phyloP scores from a whole-genome alignment of 2,113 vertebrate species.

The Stegostoma tigrinum region DNA sequence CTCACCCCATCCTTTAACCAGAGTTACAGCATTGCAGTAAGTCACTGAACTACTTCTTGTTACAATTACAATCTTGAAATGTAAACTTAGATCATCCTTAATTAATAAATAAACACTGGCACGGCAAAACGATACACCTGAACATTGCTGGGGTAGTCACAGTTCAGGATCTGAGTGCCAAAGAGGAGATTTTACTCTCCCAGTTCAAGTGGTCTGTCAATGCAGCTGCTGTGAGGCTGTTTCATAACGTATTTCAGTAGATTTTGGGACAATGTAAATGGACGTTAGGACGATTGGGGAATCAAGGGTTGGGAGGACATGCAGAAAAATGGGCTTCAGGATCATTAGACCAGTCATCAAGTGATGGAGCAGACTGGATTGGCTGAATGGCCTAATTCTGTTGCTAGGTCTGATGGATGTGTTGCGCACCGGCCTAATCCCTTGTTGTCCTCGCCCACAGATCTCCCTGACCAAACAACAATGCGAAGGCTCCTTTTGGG shows the following conservation, averaged over 20 bases:
- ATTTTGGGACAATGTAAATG: too few relatives aligned
- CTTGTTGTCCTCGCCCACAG: conserved; percentile 26
- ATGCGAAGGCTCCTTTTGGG: conserved; percentile 55
- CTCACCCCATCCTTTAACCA: not conserved
- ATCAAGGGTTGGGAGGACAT: too few relatives aligned
- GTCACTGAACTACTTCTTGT: not conserved
- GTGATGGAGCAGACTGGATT: too few relatives aligned
- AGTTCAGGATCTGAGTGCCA: not conserved
- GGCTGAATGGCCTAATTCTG: too few relatives aligned
- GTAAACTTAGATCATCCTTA: not conserved
- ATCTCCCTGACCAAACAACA: conserved; percentile 57
- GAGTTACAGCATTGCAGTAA: not conserved
- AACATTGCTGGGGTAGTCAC: not conserved
- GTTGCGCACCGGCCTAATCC: not conserved
- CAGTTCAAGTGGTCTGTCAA: not conserved
- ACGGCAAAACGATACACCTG: not conserved
- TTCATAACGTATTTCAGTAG: not conserved
- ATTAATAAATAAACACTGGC: not conserved
- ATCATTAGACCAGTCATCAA: too few relatives aligned
- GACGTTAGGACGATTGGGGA: too few relatives aligned
- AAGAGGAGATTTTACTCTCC: not conserved
- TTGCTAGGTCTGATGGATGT: too few relatives aligned
- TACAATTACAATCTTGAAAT: not conserved
- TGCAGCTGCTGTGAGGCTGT: not conserved
- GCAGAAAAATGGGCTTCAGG: too few relatives aligned